Evolutionary conservation across 2,113 vertebrate species (phyloP).

Genomic region (Pygoscelis adeliae): DNA sequence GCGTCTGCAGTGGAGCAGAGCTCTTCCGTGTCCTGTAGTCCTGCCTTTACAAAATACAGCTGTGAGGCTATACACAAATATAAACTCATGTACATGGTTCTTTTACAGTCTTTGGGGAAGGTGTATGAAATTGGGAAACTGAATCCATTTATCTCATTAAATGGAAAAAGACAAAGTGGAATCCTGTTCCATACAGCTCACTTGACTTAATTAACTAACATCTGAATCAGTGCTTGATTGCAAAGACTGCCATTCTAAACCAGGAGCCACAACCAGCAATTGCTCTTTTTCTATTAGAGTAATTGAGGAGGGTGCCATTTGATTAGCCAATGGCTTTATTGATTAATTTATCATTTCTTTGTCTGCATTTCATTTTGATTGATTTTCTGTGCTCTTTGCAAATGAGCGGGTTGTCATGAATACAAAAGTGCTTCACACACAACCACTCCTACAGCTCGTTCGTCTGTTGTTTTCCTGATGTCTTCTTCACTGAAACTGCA

Average conservation of each 20-base stretch:
- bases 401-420: conserved; percentile 11
- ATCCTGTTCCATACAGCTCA: neutral
- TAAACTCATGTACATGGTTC: neutral
- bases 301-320: neutral
- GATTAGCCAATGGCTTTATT: conserved; percentile 31
- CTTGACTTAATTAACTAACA: conserved; percentile 14
- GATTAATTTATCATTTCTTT: conserved; percentile 60
- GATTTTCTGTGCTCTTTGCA: conserved; percentile 34
- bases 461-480: neutral
- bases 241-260: conserved; percentile 1
- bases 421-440: neutral
- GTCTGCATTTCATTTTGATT: conserved; percentile 42
- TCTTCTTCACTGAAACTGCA: neutral
- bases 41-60: neutral
- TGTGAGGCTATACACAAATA: neutral
- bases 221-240: conserved; percentile 5
- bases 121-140: neutral
- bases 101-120: neutral
- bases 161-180: neutral
- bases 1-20: neutral
- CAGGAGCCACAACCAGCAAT: neutral
- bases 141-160: conserved; percentile 19
- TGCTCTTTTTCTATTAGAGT: conserved; percentile 1
- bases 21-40: neutral
- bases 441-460: neutral